Evolutionary conservation across 2,797 vertebrate species (phyloP), one percentile per base, ranked within the genome.

Genomic region (Falco concolor): DNA sequence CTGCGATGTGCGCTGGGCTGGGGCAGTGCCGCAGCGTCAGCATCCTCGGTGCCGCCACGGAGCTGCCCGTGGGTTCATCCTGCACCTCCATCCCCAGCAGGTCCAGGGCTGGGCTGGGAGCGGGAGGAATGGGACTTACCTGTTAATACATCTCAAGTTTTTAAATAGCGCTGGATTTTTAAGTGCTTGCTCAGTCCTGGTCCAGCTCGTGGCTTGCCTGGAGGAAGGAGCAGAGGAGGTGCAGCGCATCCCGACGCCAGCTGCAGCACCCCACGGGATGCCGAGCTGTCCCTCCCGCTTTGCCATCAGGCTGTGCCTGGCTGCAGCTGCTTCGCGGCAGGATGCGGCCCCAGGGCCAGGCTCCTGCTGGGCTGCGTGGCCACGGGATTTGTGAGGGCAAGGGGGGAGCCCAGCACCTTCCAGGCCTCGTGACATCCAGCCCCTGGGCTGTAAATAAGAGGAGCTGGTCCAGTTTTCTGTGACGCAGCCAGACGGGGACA

Each of bases 81-180:
- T 10, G 36, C 8, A 1, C 36, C 65, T 64, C 69, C 56, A 1
- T 10, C 64, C 76, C 40, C 76, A 2, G 47, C 57, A 25, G 40
- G 18, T 52, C 49, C 63, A 6, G 30, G 24, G 27, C 45, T 52
- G 40, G 32, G 67, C 30, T 28, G 59, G 4, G 27, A 7, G 9
- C 10, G 7, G 5, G 22, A 6, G 13, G 24, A 60, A n/a, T 1
- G 1, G 2, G 9, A 4, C 38, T 42, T n/a, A 7, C 18, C 47
- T 2, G 0, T 6, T 34, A n/a, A 44, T 25, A 0, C 34, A 38
- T 5, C 52, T n/a, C 24, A 0, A 3, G 17, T 12, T 44, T 81
- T 50, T 7, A 4, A 22, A 30, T 3, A 15, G 54, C 2, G 3
- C 36, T 25, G 54, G 59, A 2, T 52, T 25, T 12, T 5, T 0